A percentile compares a stretch with the other conserved stretches of the same genome.
phyloP scores from a whole-genome alignment of 2,888 invertebrate species.

The Agrochola lychnidis region DNA sequence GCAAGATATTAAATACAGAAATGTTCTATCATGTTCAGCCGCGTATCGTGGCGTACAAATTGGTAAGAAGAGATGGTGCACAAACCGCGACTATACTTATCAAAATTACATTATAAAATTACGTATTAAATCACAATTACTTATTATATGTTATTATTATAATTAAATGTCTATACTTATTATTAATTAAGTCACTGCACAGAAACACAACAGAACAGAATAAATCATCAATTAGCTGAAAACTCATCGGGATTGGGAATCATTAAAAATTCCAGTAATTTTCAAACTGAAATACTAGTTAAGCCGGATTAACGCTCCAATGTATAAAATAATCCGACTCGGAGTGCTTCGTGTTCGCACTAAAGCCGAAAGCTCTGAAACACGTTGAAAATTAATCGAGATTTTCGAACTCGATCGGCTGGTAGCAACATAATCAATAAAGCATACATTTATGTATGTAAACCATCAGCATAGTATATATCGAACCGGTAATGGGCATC shows the following conservation, averaged over 20 bases:
- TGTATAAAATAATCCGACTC: constrained; percentile 45
- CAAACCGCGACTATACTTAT: too few species aligned
- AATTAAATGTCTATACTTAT: too few species aligned
- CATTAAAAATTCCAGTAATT: constrained; percentile 47
- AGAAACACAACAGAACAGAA: too few species aligned
- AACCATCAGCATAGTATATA: not conserved
- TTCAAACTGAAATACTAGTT: constrained; percentile 41
- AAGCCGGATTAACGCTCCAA: constrained; percentile 49
- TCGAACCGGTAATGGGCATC: not conserved
- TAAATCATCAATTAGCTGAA: constrained; percentile 16
- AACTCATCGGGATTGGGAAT: constrained; percentile 3
- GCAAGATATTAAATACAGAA: too few species aligned
- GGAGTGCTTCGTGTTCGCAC: constrained; percentile 28
- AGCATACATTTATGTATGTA: not conserved
- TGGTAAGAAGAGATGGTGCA: too few species aligned
- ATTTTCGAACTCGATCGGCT: constrained; percentile 21
- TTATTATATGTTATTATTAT: too few species aligned
- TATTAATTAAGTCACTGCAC: too few species aligned
- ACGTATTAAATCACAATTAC: too few species aligned
- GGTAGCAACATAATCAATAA: constrained; percentile 5
- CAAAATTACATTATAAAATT: too few species aligned
- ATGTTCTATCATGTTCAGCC: too few species aligned
- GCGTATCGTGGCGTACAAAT: too few species aligned
- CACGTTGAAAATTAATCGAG: constrained; percentile 46
- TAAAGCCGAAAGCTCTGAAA: constrained; percentile 34